These are phyloP conservation scores for Aplysina aerophoba DNA, from an alignment of 37 sponge, comb jelly and placozoan genomes.

Conservation along the genomic window DNA sequence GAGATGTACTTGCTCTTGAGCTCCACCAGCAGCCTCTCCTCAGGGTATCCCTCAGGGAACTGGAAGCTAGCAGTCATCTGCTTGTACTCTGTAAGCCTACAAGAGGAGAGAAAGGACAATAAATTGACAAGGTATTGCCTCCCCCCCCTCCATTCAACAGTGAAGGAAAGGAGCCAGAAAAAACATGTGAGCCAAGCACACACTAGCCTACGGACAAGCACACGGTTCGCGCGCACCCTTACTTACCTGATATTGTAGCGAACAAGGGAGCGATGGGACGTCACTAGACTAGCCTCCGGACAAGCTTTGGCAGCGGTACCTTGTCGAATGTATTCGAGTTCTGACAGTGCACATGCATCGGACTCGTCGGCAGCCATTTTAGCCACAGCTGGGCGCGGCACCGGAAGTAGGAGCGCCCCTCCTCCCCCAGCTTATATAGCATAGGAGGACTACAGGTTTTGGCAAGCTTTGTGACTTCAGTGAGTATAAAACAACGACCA, in stretches of 20 bases:
- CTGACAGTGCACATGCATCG: background rate
- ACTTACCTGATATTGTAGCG: constrained; percentile 7
- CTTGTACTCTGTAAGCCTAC: constrained; percentile 73
- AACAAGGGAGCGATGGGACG: constrained; percentile 59
- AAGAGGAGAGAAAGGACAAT: background rate
- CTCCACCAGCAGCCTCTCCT: constrained; percentile 59
- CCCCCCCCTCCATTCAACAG: too few species aligned
- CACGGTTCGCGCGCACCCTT: background rate
- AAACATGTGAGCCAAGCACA: too few species aligned
- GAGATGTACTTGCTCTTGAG: constrained; percentile 86
- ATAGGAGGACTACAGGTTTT: too few species aligned
- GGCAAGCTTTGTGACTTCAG: too few species aligned
- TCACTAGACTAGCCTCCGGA: constrained; percentile 53
- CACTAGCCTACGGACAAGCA: too few species aligned
- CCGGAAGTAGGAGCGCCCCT: background rate
- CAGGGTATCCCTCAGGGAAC: constrained; percentile 85
- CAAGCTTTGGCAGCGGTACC: constrained; percentile 2
- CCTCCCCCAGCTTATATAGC: too few species aligned
- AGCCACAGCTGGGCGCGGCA: background rate
- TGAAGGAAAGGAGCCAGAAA: too few species aligned
- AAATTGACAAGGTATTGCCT: too few species aligned
- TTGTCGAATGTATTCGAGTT: background rate
- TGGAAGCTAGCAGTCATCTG: constrained; percentile 65
- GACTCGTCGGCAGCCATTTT: constrained; percentile 2
- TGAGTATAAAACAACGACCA: too few species aligned